phyloP scores from a whole-genome alignment of 2,113 vertebrate genomes.

The Pluvianellus socialis region DNA sequence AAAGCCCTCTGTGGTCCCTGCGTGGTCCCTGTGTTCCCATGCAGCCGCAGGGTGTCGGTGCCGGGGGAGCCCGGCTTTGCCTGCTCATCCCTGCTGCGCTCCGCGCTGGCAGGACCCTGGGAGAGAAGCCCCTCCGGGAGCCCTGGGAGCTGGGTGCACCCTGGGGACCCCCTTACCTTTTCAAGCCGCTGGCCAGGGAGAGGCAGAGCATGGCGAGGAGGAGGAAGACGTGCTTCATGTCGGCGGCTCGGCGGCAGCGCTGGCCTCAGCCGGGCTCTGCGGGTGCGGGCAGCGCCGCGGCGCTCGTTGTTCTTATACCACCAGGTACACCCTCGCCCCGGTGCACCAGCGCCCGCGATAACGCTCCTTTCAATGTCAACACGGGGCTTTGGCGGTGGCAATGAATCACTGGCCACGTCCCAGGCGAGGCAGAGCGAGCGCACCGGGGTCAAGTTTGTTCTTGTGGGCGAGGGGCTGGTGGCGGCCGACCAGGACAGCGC shows the following conservation, averaged over 20 bases:
- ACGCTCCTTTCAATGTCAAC: conserved; percentile 26
- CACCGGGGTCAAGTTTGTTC: background rate
- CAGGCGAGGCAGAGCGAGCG: background rate
- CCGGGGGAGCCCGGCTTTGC: background rate
- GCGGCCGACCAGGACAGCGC: fast-evolving
- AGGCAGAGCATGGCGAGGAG: background rate
- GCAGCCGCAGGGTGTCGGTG: fast-evolving
- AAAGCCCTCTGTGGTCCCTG: background rate
- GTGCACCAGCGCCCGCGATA: background rate
- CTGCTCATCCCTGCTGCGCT: fast-evolving
- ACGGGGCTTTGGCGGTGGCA: background rate
- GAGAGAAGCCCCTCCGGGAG: fast-evolving
- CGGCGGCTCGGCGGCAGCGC: background rate
- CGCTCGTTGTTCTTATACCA: conserved; percentile 4
- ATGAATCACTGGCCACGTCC: conserved; percentile 33
- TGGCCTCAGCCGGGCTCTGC: background rate
- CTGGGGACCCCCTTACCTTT: conserved; percentile 34
- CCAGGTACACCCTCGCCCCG: background rate
- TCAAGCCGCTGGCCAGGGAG: background rate
- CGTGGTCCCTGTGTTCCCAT: fast-evolving
- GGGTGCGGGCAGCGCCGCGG: background rate
- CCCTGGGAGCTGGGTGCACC: background rate
- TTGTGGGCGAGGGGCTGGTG: conserved; percentile 6
- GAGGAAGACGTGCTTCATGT: conserved; percentile 37
- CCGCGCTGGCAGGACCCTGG: background rate